Evolutionary conservation across 2,797 vertebrate species (phyloP).

Genomic region (Chaetophractus vellerosus): DNA sequence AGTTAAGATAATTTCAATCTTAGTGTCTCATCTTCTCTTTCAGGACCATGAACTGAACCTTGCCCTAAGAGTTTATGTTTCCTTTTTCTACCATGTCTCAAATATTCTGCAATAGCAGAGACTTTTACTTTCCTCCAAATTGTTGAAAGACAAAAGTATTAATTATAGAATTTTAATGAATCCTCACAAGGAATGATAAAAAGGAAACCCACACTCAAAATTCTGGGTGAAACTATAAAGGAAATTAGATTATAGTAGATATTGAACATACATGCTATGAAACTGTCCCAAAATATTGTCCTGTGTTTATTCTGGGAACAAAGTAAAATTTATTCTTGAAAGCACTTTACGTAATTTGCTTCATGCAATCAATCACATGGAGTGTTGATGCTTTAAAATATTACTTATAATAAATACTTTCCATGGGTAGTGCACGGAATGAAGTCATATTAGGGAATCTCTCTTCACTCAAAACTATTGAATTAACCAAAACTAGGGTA

Average conservation of each 20-base stretch:
- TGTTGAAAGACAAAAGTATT: not conserved
- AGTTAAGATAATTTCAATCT: not conserved
- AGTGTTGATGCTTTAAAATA: not conserved
- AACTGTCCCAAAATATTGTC: not conserved
- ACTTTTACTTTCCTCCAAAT: not conserved
- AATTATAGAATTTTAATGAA: not conserved
- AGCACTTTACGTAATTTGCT: not conserved
- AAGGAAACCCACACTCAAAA: not conserved
- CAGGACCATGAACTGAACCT: not conserved
- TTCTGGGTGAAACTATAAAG: not conserved
- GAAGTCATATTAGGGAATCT: not conserved
- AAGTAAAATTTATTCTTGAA: not conserved
- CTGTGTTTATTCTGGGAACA: not conserved
- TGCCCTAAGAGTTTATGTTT: not conserved
- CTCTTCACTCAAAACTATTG: not conserved
- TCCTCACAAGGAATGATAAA: not conserved
- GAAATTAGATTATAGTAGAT: not conserved
- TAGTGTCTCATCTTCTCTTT: not conserved
- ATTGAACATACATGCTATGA: not conserved
- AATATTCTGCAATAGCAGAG: not conserved
- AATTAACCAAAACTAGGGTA: not conserved
- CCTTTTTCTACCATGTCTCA: not conserved
- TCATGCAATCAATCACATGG: not conserved
- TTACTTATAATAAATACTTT: not conserved
- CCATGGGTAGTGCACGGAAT: not conserved